Conservation (phyloP, 2,888 invertebrate genomes). For the Acanthoscelides obtectus region DNA sequence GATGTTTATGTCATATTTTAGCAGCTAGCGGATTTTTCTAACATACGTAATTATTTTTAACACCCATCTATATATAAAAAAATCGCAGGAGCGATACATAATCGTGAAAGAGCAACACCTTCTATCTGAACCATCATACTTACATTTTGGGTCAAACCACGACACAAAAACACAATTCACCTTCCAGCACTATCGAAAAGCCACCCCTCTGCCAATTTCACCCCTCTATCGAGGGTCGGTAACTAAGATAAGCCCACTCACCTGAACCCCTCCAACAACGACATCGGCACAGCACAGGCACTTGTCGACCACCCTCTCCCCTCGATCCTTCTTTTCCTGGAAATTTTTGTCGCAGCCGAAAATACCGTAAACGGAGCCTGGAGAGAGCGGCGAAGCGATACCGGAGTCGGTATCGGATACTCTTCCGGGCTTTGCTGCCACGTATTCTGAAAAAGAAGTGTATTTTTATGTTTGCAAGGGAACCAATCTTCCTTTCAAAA, state of each 20-base stretch:
- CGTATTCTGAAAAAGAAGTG: conserved; percentile 16
- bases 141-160: not conserved
- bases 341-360: conserved; percentile 31
- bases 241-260: not conserved
- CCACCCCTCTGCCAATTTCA: conserved; percentile 20
- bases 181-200: not conserved
- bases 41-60: too few species aligned
- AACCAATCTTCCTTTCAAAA: too few species aligned
- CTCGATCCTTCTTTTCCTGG: conserved; percentile 17
- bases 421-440: conserved; percentile 34
- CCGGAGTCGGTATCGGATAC: conserved; percentile 47
- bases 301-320: not conserved
- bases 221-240: conserved; percentile 10
- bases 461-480: too few species aligned
- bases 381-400: conserved; percentile 46
- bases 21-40: too few species aligned
- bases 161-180: not conserved
- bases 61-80: too few species aligned
- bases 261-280: not conserved
- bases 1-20: too few species aligned
- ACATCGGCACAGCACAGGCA: not conserved
- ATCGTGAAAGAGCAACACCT: too few species aligned
- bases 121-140: not conserved
- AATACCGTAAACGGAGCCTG: conserved; percentile 40
- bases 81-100: too few species aligned